Evolutionary conservation across 2,113 vertebrate species (phyloP).

Genomic region (Eulemur macaco): DNA sequence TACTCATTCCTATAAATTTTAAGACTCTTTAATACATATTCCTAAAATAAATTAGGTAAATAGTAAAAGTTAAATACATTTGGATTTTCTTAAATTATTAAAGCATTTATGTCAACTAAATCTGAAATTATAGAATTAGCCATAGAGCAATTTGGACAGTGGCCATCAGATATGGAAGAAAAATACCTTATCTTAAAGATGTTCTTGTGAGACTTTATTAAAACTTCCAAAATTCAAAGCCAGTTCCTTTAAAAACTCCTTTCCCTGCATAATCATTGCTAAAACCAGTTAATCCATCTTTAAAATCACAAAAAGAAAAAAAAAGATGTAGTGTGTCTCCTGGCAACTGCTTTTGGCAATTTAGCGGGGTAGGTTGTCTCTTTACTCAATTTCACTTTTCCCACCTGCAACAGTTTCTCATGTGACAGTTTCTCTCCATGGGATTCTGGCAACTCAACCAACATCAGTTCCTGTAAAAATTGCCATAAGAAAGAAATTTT

Average conservation of each 20-base stretch:
- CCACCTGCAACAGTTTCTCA: constrained; percentile 69
- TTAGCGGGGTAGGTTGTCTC: neutral
- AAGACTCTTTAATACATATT: neutral
- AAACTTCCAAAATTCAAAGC: neutral
- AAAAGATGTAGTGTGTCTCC: neutral
- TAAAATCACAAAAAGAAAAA: neutral
- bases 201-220: neutral
- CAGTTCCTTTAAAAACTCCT: neutral
- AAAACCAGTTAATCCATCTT: neutral
- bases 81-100: neutral
- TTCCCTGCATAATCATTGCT: neutral
- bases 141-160: neutral
- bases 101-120: neutral
- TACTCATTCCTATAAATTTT: neutral
- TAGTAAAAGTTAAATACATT: neutral
- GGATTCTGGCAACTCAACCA: constrained; percentile 46
- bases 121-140: neutral
- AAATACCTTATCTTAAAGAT: neutral
- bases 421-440: constrained; percentile 49
- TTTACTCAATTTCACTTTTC: constrained; percentile 70
- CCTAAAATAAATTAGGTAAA: neutral
- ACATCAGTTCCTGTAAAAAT: neutral
- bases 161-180: neutral
- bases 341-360: constrained; percentile 13
- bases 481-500: neutral